A percentile compares a stretch with the other conserved stretches of the same genome.
These are phyloP conservation scores for Stenchaetothrips biformis DNA, from an alignment of 2,888 invertebrate species.

Conservation along the genomic window DNA sequence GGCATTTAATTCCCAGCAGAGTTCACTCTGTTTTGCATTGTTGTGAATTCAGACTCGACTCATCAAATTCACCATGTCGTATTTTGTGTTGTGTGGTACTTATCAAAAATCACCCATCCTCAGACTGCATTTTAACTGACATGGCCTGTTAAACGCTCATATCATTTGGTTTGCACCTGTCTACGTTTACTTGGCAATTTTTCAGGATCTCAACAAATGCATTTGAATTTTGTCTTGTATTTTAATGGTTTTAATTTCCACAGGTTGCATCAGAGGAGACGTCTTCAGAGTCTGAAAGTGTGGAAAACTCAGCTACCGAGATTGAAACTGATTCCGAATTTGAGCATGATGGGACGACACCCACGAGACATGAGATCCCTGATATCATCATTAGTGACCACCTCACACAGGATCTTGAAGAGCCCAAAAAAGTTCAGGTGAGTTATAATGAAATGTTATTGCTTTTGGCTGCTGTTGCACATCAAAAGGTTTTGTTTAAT, in stretches of 20 bases:
- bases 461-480: background rate
- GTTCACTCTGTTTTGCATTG: background rate
- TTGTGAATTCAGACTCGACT: background rate
- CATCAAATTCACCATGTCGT: background rate
- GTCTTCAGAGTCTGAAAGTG: constrained; percentile 53
- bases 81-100: background rate
- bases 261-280: constrained; percentile 62
- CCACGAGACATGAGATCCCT: constrained; percentile 65
- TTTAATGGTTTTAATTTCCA: constrained; percentile 32
- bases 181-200: too few relatives aligned
- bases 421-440: constrained; percentile 41
- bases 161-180: background rate
- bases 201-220: too few relatives aligned
- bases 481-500: background rate
- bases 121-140: constrained; percentile 16
- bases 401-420: constrained; percentile 35
- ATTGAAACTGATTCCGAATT: constrained; percentile 91
- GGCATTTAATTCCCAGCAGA: background rate
- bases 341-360: constrained; percentile 67
- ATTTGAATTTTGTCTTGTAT: background rate
- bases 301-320: constrained; percentile 82
- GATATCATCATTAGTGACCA: constrained; percentile 67
- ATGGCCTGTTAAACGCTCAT: constrained; percentile 3
- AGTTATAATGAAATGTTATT: constrained; percentile 34
- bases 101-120: background rate